Conservation (phyloP, 2,888 invertebrate species). For the Drosophila aldrichi region DNA sequence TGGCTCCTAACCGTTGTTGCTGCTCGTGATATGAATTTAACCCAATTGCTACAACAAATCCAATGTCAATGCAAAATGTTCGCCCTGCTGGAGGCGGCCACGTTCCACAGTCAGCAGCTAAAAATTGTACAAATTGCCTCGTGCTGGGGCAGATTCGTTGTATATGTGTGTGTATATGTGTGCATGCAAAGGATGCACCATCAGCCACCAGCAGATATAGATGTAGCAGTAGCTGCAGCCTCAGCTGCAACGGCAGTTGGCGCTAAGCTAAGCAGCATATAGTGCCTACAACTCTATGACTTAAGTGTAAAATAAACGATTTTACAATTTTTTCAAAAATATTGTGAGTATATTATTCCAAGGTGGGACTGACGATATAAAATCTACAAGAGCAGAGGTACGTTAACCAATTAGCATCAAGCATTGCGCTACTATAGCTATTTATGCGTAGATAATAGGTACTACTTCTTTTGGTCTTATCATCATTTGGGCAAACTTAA, state of each 20-base stretch:
- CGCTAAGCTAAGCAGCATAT: slow-evolving; percentile 59
- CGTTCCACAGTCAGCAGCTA: slow-evolving; percentile 24
- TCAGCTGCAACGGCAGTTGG: slow-evolving; percentile 34
- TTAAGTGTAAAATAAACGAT: slow-evolving; percentile 77
- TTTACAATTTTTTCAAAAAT: slow-evolving; percentile 69
- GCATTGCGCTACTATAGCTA: neutral
- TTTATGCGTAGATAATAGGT: too few relatives aligned
- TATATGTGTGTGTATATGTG: neutral
- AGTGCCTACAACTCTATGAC: slow-evolving; percentile 67
- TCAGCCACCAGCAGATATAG: slow-evolving; percentile 2
- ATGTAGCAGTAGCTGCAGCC: neutral
- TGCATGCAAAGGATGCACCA: neutral
- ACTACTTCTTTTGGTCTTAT: neutral
- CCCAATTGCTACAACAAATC: slow-evolving; percentile 39
- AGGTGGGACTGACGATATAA: too few relatives aligned
- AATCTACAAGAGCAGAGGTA: too few relatives aligned
- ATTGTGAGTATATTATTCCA: neutral
- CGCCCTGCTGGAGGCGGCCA: slow-evolving; percentile 27
- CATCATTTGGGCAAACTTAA: neutral
- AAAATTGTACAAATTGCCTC: slow-evolving; percentile 70
- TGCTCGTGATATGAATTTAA: slow-evolving; percentile 75
- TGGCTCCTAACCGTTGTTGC: slow-evolving; percentile 72
- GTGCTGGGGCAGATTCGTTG: slow-evolving; percentile 30
- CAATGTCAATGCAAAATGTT: slow-evolving; percentile 39
- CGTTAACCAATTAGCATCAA: too few relatives aligned